Base-by-base conservation (phyloP, 2,888 invertebrate species). In the Ditula angustiorana region DNA sequence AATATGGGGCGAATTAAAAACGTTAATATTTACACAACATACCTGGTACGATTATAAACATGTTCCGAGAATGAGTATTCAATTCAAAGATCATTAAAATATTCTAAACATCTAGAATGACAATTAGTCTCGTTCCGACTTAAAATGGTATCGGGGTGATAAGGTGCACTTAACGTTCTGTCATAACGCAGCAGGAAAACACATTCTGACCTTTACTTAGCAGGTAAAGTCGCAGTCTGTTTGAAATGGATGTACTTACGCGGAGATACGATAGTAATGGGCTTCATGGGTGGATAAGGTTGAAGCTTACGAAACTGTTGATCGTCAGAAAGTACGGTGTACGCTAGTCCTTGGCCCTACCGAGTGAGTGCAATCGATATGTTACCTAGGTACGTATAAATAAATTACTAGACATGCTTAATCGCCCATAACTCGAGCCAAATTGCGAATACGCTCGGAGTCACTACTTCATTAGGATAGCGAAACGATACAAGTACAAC, bases 301-400 rank as follows among this genome's bases (percentile, higher is more conserved):
- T 33, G 11, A 8, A 13, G 37, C 26, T 49, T 47, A 35, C 49
- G 28, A 57, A 57, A 47, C 41, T 35, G 35, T 41, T 49, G 26
- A 24, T 58, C 61, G 47, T 56, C 62, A 30, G 41, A 58, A 50
- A 62, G 50, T 28, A 26, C n/a, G 53, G 55, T 35, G 37, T 26
- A 46, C 46, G 50, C 57, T 41, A 63, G 63, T 46, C 57, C 57
- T 63, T 58, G 56, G 62, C 33, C 57, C 63, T 63, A 58, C 57
- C 57, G 37, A 26, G 41, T 24, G 28, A 57, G 50, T 63, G 52
- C 50, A 63, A 63, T 57, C 62, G 50, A 63, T 63, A 63, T 46
- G 46, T 52, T 28, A 37, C 41, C 49, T 64, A 53, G 33, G 26
- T 53, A 59, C 33, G 46, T 58, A 28, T 21, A 47, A 24, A 16